Evolutionary conservation across 2,888 invertebrate genomes (phyloP), one percentile per base, ranked within the genome.

Genomic region (Zygaena filipendulae): DNA sequence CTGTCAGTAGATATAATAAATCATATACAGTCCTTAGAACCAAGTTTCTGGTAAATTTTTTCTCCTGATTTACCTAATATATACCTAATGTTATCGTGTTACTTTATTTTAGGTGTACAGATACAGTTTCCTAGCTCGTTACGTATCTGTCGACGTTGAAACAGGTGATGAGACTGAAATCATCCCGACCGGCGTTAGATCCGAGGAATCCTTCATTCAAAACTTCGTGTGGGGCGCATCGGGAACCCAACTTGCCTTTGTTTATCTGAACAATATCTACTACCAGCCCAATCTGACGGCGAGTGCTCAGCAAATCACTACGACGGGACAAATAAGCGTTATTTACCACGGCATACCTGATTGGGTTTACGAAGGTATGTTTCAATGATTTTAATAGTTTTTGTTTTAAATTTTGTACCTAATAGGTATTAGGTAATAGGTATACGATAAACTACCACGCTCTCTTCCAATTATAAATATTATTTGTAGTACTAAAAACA

Each of bases 321-420:
- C 57, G 0, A 85, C 82, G 43, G 88, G 88, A 2, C 51, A 66
- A 10, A 66, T 77, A 25, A 82, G 84, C 16, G 82, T 83, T 5
- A 80, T 92, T 28, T 89, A 89, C 52, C 90, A 95, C 59, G 95
- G 95, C 13, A 85, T 94, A 6, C 92, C 95, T 14, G 96, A 97
- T 67, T 97, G 96, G 96, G 90, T 96, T 1, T 96, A 96, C 68
- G 95, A 96, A 84, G 92, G 92, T 92, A 54, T 47, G 61, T 55
- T 4, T 25, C 25, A 14, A 4, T 11, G 13, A 12, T n/a, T 13
- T 12, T n/a, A n/a, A n/a, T n/a, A n/a, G n/a, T n/a, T 5, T 5
- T 9, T 4, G 9, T n/a, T 4, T 8, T 9, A 6, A 21, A 21
- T 21, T 8, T 21, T 21, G n/a, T n/a, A n/a, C 5, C 21, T n/a